A percentile compares a stretch with the other conserved stretches of the same genome.
Evolutionary conservation across 2,888 invertebrate genomes (phyloP).

Genomic region (Galerucella calmariensis): DNA sequence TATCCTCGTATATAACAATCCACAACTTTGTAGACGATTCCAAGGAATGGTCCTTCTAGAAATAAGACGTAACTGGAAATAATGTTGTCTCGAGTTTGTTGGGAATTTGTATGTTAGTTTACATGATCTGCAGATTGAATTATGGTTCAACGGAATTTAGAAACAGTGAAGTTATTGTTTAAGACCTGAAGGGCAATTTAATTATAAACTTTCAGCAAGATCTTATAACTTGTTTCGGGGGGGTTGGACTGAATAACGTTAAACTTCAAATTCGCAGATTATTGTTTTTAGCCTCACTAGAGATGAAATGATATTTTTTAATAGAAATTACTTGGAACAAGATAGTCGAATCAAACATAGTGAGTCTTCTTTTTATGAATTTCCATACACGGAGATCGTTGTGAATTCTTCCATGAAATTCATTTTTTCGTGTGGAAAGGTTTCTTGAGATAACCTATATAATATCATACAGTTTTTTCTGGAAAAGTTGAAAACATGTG

Average conservation of each 20-base stretch:
- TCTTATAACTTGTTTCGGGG: not conserved
- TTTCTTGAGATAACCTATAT: no score
- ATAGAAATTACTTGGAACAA: no score
- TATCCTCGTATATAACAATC: slow-evolving; percentile 34
- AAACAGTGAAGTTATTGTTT: not conserved
- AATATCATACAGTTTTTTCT: no score
- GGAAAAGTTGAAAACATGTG: no score
- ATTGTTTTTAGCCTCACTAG: no score
- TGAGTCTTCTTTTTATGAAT: no score
- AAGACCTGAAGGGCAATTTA: not conserved
- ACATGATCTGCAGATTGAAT: slow-evolving; percentile 15
- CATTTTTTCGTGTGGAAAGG: no score
- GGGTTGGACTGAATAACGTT: not conserved
- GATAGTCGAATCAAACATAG: no score
- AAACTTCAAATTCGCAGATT: no score
- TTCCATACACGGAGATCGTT: no score
- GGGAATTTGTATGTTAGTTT: slow-evolving; percentile 13
- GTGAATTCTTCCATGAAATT: no score
- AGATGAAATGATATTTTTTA: no score
- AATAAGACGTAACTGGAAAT: slow-evolving; percentile 24
- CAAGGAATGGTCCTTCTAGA: slow-evolving; percentile 1
- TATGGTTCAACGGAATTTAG: not conserved
- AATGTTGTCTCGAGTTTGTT: slow-evolving; percentile 21
- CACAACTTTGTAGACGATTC: slow-evolving; percentile 22
- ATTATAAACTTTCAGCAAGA: not conserved